A percentile compares a stretch with the other conserved stretches of the same genome.
Conservation (phyloP, 2,113 vertebrate species). For the Prunella himalayana region DNA sequence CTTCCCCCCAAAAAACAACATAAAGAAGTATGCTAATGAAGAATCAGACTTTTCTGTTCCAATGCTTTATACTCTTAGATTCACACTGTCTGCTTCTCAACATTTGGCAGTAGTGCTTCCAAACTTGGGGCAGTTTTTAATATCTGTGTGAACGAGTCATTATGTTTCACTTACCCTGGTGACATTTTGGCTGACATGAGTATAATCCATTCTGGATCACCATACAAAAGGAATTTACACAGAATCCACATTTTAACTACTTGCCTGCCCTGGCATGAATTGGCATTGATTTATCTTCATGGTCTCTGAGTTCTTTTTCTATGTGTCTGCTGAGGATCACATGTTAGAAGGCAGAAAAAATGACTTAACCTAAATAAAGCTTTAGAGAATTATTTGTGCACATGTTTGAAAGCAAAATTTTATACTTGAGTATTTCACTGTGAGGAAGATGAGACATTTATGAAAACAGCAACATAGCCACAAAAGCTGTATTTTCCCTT, state of each 20-base stretch:
- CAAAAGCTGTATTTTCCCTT: not conserved
- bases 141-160: not conserved
- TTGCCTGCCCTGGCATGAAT: conserved; percentile 7
- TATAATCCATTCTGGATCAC: conserved; percentile 25
- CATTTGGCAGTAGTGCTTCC: not conserved
- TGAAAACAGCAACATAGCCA: not conserved
- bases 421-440: not conserved
- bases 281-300: not conserved
- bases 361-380: not conserved
- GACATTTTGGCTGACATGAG: conserved; percentile 27
- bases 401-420: not conserved
- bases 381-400: not conserved
- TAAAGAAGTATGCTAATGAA: conserved; percentile 12
- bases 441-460: not conserved
- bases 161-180: conserved; percentile 32
- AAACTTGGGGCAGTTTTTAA: conserved; percentile 3
- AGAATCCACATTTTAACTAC: conserved; percentile 21
- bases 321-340: not conserved
- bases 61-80: not conserved
- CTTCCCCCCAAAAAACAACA: not conserved
- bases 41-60: not conserved
- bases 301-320: conserved; percentile 12
- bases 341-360: conserved; percentile 21
- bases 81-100: conserved; percentile 25
- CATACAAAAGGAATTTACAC: not conserved